Base-by-base conservation (phyloP, 2,113 vertebrate species). In the Scophthalmus maximus region DNA sequence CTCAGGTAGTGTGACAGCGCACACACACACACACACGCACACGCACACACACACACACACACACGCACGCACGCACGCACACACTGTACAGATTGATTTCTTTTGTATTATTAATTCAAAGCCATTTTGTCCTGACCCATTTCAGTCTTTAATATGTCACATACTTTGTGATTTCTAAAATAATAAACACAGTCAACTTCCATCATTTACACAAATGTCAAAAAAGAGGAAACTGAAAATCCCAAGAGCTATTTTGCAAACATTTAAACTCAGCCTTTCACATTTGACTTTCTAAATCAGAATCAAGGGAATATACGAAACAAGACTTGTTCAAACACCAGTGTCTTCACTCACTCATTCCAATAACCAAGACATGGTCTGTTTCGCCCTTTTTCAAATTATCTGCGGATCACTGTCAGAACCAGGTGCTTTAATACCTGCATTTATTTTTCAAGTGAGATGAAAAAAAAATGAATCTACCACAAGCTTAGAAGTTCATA, bases 1-100 rank as follows among this genome's bases (percentile, higher is more conserved):
- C 93, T 99, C 60, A 99, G 98, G 98, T 99, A 93, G 58, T 68
- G n/a, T n/a, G n/a, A n/a, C n/a, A n/a, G n/a, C n/a, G 56, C 74
- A 2, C 73, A 25, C 62, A 34, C 73, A 34, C 64, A 36, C 23
- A 40, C 56, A 61, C 49, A 50, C 34, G 30, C 27, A 26, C 5
- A 7, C 34, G 57, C 76, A 67, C 77, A 1, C 75, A 27, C 69
- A 32, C 79, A 44, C 67, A 34, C 22, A 58, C 59, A 68, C 42
- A 42, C 23, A 42, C 47, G 34, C 60, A 59, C 64, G 57, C 67
- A 69, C 63, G 60, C 32, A 64, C 63, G 1, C 2, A 18, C 15
- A 26, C 23, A 15, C 50, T 14, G 5, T 51, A 11, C 36, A 3
- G 17, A 38, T 15, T 2, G 14, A 11, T 44, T 46, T 46, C 2